Evolutionary conservation across 2,797 vertebrate species (phyloP), one percentile per base, ranked within the genome.

Genomic region (Parauchenoglanis punctatus): DNA sequence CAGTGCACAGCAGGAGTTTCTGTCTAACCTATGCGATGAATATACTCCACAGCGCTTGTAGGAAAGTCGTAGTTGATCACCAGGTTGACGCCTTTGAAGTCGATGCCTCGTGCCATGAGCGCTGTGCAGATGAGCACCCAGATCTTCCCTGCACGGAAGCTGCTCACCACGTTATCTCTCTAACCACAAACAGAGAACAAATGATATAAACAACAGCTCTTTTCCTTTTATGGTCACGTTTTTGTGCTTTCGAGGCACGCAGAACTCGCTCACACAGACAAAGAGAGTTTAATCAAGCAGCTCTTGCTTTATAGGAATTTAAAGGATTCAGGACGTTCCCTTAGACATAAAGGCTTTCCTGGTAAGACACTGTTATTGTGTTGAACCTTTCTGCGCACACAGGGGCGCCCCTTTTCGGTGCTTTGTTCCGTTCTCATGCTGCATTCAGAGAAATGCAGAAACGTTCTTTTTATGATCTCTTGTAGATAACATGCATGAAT

Each of bases 51-150:
- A 0, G 98, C 95, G 77, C 97, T 98, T n/a, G 97, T 97, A 18
- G 98, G 98, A 84, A 99, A 97, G 92, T 99, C 98, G 0, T 98
- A 99, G 90, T 99, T 99, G 92, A 99, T 95, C 73, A 99, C 98
- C 78, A 99, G 94, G 52, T 98, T 99, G 89, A 99, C 96, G 2
- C 98, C 98, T 95, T 99, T 99, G 93, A 99, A 99, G 93, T 99
- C 98, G 68, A 99, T 99, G 49, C 98, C 98, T 94, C 98, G 96
- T 85, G 98, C 97, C 31, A 99, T 94, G 72, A 99, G 94, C 3
- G 97, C 97, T 0, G 98, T 99, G 93, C 98, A 99, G 93, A 99
- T 98, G 89, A 99, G 94, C 88, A 99, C 97, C 98, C 98, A 99
- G 90, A 99, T 99, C 92, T 98, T 98, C 18, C 98, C 98, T 0